These are phyloP conservation scores for Lepisosteus osseus DNA, from an alignment of 2,113 vertebrate genomes.

Conservation along the genomic window DNA sequence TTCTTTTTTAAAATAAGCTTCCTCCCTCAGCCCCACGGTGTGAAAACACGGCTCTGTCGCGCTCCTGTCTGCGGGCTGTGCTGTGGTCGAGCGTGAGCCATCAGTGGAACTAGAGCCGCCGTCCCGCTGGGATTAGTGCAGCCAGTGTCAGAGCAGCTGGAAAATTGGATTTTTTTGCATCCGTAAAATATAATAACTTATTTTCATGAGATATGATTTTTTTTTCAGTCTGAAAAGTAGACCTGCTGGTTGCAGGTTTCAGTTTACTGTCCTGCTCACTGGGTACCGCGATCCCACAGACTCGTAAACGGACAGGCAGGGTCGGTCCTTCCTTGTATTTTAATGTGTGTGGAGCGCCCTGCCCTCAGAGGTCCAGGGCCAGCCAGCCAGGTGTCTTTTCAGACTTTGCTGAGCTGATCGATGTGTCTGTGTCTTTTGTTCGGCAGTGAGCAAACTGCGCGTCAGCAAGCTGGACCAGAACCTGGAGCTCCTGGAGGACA, in stretches of 20 bases:
- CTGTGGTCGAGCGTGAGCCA: constrained; percentile 16
- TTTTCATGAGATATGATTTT: constrained; percentile 20
- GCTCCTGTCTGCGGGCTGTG: neutral
- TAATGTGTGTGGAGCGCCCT: no score
- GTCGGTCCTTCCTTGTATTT: no score
- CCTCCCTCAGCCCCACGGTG: neutral
- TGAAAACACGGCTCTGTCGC: no score
- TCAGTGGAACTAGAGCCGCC: constrained; percentile 27
- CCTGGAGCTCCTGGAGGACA: constrained; percentile 80
- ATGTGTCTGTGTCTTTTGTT: neutral
- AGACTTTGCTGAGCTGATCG: neutral
- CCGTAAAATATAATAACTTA: constrained; percentile 30
- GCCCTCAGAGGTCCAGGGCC: no score
- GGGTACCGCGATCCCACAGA: no score
- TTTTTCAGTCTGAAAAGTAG: constrained; percentile 2
- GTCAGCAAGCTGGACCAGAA: constrained; percentile 87
- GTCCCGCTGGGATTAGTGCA: constrained; percentile 32
- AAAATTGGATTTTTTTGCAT: constrained; percentile 41
- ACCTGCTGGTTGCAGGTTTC: no score
- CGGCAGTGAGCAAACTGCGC: constrained; percentile 81
- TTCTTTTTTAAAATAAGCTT: no score
- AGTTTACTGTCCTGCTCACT: no score
- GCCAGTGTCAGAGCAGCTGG: constrained; percentile 17
- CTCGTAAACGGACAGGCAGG: no score
- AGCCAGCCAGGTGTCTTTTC: no score